phyloP scores from a whole-genome alignment of 2,888 invertebrate species.

The Sinopyrophorus schimmeli region DNA sequence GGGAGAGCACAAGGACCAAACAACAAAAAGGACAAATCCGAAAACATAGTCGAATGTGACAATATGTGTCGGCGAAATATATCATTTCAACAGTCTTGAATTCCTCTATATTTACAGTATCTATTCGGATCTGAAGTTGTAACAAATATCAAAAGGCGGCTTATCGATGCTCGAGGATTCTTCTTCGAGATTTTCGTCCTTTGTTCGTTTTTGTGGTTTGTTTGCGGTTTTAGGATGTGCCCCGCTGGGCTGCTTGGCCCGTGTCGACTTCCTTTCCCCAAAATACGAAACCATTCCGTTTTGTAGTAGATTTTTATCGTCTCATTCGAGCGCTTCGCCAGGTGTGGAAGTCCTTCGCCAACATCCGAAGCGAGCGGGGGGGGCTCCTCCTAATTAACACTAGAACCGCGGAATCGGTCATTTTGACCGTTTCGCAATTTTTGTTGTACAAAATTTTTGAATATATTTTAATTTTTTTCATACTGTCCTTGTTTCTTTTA shows the following conservation, averaged over 20 bases:
- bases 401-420: too few species aligned
- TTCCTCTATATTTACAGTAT: conserved; percentile 52
- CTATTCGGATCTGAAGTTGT: conserved; percentile 47
- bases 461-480: too few species aligned
- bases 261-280: conserved; percentile 37
- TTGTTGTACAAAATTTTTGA: too few species aligned
- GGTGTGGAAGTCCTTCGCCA: too few species aligned
- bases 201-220: conserved; percentile 39
- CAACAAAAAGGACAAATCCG: conserved; percentile 48
- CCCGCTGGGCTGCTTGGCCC: too few species aligned
- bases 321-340: too few species aligned
- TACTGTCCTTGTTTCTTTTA: too few species aligned
- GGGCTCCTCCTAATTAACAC: too few species aligned
- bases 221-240: conserved; percentile 46
- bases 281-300: conserved; percentile 2
- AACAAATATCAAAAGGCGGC: conserved; percentile 49
- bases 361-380: too few species aligned
- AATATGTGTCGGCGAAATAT: conserved; percentile 44
- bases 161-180: conserved; percentile 40
- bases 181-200: conserved; percentile 34
- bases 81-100: conserved; percentile 49
- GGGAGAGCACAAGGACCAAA: too few species aligned
- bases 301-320: too few species aligned
- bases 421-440: too few species aligned
- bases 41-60: conserved; percentile 41